phyloP scores from a whole-genome alignment of 2,888 invertebrate genomes.

The Biston stratarius region DNA sequence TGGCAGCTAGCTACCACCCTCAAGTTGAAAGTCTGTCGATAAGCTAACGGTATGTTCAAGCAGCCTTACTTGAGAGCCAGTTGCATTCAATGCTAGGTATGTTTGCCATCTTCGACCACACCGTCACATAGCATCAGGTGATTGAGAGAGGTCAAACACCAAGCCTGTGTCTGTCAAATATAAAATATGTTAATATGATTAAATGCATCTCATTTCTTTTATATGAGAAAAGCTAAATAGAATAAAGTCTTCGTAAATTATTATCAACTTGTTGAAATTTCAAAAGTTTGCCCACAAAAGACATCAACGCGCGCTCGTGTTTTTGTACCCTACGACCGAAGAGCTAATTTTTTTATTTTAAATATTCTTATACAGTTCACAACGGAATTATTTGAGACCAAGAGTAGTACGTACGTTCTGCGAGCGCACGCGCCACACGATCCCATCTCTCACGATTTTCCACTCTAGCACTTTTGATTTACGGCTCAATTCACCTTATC shows the following conservation, averaged over 20 bases:
- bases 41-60: no score
- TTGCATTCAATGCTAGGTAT: no score
- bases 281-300: conserved; percentile 9
- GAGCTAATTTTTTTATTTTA: neutral
- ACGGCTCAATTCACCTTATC: conserved; percentile 52
- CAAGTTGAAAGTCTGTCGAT: no score
- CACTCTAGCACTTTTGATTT: conserved; percentile 52
- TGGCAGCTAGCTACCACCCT: no score
- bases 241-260: neutral
- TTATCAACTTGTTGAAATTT: neutral
- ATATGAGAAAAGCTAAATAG: no score
- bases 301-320: conserved; percentile 24
- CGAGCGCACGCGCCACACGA: conserved; percentile 51
- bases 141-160: no score
- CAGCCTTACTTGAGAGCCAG: no score
- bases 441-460: conserved; percentile 50
- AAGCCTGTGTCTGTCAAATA: no score
- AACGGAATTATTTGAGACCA: conserved; percentile 8
- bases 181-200: no score
- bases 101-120: no score
- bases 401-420: conserved; percentile 29
- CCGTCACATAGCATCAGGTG: no score
- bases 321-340: neutral
- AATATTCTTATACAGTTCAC: neutral
- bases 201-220: no score